phyloP scores from a whole-genome alignment of 2,113 vertebrate species.

The Cryptoleucopteryx plumbea region DNA sequence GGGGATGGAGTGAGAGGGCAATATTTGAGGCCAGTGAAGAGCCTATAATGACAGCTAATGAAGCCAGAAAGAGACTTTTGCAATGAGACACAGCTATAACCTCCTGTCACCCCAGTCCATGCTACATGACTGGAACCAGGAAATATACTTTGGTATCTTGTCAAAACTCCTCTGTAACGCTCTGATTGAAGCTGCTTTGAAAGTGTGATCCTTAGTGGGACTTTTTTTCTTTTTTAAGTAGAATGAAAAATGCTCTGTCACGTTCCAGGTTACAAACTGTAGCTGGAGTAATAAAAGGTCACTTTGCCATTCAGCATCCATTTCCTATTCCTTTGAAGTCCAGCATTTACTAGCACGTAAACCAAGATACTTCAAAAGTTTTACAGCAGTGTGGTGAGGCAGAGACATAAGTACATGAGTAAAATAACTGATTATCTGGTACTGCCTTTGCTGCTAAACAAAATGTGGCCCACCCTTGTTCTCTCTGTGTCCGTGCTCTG shows the following conservation, averaged over 20 bases:
- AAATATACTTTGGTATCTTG: not conserved
- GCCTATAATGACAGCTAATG: not conserved
- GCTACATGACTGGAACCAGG: not conserved
- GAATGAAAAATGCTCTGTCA: conserved; percentile 51
- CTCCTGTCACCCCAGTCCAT: not conserved
- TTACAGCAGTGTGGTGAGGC: not conserved
- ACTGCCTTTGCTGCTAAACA: conserved; percentile 17
- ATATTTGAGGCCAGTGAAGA: not conserved
- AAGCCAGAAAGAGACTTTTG: not conserved
- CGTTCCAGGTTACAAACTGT: conserved; percentile 43
- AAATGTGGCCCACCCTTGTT: not conserved
- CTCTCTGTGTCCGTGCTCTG: not conserved
- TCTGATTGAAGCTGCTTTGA: not conserved
- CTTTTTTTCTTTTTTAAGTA: not conserved
- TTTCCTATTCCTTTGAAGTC: conserved; percentile 63
- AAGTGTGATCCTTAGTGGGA: not conserved
- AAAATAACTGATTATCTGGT: conserved; percentile 47
- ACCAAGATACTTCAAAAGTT: conserved; percentile 48
- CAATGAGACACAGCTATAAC: not conserved
- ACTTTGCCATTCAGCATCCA: conserved; percentile 56
- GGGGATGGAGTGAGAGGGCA: not conserved
- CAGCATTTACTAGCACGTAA: conserved; percentile 37
- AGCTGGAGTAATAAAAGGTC: conserved; percentile 57
- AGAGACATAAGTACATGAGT: not conserved
- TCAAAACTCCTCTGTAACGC: not conserved